Evolutionary conservation across 2,113 vertebrate genomes (phyloP).

Genomic region (Pseudois nayaur): DNA sequence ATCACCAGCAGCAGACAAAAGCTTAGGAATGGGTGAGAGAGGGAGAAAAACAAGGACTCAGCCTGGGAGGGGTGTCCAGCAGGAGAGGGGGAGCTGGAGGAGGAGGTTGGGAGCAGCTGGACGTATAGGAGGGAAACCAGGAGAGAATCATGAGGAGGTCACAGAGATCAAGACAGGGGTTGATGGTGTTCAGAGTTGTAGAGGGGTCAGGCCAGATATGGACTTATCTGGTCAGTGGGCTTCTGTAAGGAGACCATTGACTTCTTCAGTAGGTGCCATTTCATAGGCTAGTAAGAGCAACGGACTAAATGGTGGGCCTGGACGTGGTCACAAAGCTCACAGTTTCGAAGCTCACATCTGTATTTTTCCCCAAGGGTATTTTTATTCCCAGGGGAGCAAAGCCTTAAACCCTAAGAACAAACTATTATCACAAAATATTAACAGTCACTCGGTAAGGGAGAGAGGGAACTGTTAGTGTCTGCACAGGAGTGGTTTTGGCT

Average conservation of each 20-base stretch:
- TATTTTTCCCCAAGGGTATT: not conserved
- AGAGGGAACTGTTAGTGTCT: not conserved
- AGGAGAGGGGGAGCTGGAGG: not conserved
- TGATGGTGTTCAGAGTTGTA: not conserved
- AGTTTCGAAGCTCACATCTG: not conserved
- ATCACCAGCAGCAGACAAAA: not conserved
- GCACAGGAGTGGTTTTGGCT: not conserved
- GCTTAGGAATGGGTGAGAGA: not conserved
- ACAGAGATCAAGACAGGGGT: not conserved
- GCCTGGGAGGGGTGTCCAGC: not conserved
- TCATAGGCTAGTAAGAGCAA: not conserved
- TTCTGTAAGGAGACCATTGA: not conserved
- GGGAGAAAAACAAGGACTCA: not conserved
- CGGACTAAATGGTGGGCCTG: not conserved
- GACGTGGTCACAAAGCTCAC: not conserved
- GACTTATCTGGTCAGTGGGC: not conserved
- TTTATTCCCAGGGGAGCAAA: not conserved
- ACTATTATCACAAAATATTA: not conserved
- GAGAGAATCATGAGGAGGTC: not conserved
- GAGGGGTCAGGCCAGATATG: not conserved
- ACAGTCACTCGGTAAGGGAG: not conserved
- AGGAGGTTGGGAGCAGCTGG: not conserved
- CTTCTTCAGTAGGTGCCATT: not conserved
- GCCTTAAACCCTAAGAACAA: not conserved
- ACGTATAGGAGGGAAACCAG: not conserved